phyloP scores from a whole-genome alignment of 2,113 vertebrate species.

The Otis tarda region DNA sequence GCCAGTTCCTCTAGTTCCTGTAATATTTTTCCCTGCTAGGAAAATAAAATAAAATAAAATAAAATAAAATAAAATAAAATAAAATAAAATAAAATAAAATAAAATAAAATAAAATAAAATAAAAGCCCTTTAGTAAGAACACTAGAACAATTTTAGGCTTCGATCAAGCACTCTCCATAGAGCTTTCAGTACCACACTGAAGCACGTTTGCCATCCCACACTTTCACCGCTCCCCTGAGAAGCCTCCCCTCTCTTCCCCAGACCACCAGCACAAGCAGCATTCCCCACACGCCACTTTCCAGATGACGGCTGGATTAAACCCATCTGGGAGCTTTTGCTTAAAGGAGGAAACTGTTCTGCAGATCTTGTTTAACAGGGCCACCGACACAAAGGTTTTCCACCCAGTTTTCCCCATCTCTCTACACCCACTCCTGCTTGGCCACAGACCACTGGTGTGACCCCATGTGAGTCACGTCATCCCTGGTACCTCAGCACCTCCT shows the following conservation, averaged over 20 bases:
- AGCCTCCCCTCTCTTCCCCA: neutral
- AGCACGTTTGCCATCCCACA: accelerated
- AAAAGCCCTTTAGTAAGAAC: neutral
- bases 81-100: neutral
- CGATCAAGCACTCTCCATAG: neutral
- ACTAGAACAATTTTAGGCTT: neutral
- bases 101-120: neutral
- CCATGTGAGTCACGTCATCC: neutral
- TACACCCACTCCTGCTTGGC: neutral
- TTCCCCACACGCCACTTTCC: neutral
- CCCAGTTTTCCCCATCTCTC: neutral
- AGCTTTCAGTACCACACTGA: neutral
- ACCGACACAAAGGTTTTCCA: neutral
- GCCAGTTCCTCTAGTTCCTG: neutral
- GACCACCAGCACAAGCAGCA: neutral
- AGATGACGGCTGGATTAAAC: neutral
- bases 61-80: neutral
- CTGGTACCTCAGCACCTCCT: neutral
- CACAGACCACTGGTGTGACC: accelerated
- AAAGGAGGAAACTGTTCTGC: neutral
- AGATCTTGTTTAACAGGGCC: neutral
- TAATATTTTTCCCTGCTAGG: neutral
- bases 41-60: neutral
- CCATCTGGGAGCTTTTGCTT: neutral
- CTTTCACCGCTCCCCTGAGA: neutral